Percentiles rank a stretch among this genome's conserved stretches.
These are phyloP conservation scores for Elymnias hypermnestra DNA, from an alignment of 1,140 invertebrate species.

Conservation along the genomic window DNA sequence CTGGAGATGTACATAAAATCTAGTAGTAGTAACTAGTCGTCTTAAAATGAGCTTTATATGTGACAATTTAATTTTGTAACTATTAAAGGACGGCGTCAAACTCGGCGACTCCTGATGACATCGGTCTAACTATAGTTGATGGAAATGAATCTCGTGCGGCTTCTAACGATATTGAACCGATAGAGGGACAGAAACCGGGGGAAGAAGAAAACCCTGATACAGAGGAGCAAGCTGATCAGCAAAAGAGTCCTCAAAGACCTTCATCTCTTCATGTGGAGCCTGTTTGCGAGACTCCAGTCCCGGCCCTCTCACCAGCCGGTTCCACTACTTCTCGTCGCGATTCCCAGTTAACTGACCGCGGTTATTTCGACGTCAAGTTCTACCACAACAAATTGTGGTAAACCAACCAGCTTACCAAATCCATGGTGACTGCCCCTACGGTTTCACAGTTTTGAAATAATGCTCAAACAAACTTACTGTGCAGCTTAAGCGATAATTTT, in stretches of 20 bases:
- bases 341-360: conserved; percentile 75
- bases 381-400: conserved; percentile 81
- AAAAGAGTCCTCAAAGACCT: conserved; percentile 33
- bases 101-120: not conserved
- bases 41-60: too few species aligned
- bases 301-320: conserved; percentile 26
- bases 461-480: too few species aligned
- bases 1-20: too few species aligned
- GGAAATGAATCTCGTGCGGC: not conserved
- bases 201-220: not conserved
- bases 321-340: conserved; percentile 29
- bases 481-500: too few species aligned
- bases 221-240: conserved; percentile 3
- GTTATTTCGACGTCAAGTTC: conserved; percentile 80
- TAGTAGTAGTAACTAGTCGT: too few species aligned
- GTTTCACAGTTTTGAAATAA: too few species aligned
- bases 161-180: not conserved
- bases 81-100: conserved; percentile 5
- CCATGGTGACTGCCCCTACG: not conserved
- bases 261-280: conserved; percentile 29
- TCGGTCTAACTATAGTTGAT: not conserved
- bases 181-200: not conserved
- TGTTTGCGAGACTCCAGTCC: conserved; percentile 6
- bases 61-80: not conserved
- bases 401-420: conserved; percentile 23